Evolutionary conservation across 2,888 invertebrate genomes (phyloP).

Genomic region (Andrena bucephala): DNA sequence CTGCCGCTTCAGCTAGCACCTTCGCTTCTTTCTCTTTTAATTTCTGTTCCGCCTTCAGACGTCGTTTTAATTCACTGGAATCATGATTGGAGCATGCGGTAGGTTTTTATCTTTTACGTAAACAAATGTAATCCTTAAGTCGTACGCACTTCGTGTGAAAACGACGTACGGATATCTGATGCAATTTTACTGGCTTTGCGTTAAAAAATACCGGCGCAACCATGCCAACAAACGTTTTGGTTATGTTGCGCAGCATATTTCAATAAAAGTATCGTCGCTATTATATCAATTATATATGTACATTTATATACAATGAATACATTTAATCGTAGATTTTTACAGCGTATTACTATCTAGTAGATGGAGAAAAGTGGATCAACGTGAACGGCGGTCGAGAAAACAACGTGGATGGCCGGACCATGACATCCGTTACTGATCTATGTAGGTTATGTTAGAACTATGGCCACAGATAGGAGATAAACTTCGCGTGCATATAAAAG

Average conservation of each 20-base stretch:
- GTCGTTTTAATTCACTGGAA: slow-evolving; percentile 95
- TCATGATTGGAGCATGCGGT: neutral
- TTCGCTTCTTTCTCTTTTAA: slow-evolving; percentile 92
- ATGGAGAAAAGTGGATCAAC: slow-evolving; percentile 7
- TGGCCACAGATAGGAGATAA: slow-evolving; percentile 4
- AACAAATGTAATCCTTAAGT: neutral
- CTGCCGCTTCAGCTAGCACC: slow-evolving; percentile 81
- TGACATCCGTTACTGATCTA: slow-evolving; percentile 3
- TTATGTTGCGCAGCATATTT: slow-evolving; percentile 72
- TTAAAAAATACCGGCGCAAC: slow-evolving; percentile 59
- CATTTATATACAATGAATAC: slow-evolving; percentile 20
- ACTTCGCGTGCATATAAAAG: neutral
- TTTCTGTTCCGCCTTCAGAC: slow-evolving; percentile 96
- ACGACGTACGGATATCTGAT: slow-evolving; percentile 73
- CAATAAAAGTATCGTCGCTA: slow-evolving; percentile 12
- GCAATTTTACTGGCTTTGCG: slow-evolving; percentile 65
- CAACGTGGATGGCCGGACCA: slow-evolving; percentile 33
- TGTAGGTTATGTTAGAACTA: slow-evolving; percentile 42
- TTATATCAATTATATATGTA: slow-evolving; percentile 16
- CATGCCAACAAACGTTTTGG: slow-evolving; percentile 62
- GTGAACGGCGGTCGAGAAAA: slow-evolving; percentile 14
- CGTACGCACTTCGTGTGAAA: slow-evolving; percentile 78
- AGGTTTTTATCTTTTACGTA: neutral
- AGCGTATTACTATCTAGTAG: slow-evolving; percentile 29
- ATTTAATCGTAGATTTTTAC: slow-evolving; percentile 1